Evolutionary conservation across 2,797 vertebrate genomes (phyloP).

Genomic region (Falco rusticolus): DNA sequence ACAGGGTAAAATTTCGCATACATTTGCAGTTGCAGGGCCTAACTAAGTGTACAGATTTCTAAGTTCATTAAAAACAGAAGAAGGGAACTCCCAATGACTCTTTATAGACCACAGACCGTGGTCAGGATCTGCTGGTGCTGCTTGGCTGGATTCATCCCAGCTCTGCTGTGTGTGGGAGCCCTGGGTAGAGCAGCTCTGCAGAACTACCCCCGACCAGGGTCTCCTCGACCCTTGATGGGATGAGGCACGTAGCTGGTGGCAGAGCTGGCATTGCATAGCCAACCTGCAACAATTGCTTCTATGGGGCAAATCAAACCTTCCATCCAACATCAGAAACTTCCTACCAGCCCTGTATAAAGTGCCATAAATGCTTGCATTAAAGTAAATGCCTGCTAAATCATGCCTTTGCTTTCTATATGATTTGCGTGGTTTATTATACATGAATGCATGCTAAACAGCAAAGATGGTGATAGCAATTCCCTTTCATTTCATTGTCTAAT

Average conservation of each 20-base stretch:
- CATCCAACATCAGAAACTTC: not conserved
- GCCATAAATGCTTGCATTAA: rapidly evolving
- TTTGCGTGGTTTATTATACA: not conserved
- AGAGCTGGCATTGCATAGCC: not conserved
- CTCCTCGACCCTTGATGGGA: not conserved
- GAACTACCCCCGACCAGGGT: rapidly evolving
- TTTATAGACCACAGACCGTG: not conserved
- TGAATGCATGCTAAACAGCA: not conserved
- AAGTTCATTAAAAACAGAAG: not conserved
- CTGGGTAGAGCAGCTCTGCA: not conserved
- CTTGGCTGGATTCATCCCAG: not conserved
- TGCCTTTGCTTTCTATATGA: not conserved
- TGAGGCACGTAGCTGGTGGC: not conserved
- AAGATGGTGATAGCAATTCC: not conserved
- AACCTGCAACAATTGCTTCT: not conserved
- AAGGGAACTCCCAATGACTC: not conserved
- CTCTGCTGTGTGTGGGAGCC: not conserved
- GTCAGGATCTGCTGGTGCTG: not conserved
- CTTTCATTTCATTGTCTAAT: not conserved
- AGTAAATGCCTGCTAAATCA: not conserved
- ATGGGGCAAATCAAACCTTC: not conserved
- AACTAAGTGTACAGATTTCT: not conserved
- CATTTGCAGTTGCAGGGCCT: not conserved
- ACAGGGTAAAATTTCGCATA: not conserved
- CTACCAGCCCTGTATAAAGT: not conserved